These are phyloP conservation scores for Papilio polytes DNA, from an alignment of 1,140 invertebrate genomes.

Conservation along the genomic window DNA sequence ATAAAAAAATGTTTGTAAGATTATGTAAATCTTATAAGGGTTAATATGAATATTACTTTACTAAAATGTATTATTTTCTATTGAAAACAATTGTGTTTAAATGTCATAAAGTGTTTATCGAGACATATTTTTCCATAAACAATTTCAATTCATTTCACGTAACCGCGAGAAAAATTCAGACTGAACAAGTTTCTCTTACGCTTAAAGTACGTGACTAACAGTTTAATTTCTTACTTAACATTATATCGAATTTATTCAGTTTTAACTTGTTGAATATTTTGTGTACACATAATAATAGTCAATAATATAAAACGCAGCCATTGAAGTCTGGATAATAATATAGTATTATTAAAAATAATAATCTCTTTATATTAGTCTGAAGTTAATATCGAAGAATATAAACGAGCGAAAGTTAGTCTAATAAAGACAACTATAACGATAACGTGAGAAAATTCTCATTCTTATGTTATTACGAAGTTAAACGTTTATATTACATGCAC, in stretches of 20 bases:
- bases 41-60: too few relatives aligned
- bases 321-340: not conserved
- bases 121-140: not conserved
- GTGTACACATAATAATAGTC: too few relatives aligned
- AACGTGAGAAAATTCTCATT: constrained; percentile 18
- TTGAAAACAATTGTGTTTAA: not conserved
- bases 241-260: not conserved
- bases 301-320: not conserved
- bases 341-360: not conserved
- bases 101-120: not conserved
- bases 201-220: constrained; percentile 19
- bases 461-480: not conserved
- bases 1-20: too few relatives aligned
- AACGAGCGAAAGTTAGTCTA: not conserved
- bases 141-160: constrained; percentile 6
- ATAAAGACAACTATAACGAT: constrained; percentile 14
- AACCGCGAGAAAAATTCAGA: constrained; percentile 23
- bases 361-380: not conserved
- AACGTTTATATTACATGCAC: constrained; percentile 15
- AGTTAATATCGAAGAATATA: constrained; percentile 6
- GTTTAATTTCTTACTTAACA: constrained; percentile 15
- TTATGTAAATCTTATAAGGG: too few relatives aligned
- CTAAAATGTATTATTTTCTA: not conserved
- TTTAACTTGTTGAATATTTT: constrained; percentile 3
- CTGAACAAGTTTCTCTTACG: constrained; percentile 19